phyloP scores from a whole-genome alignment of 2,888 invertebrate genomes.

The Eucera pruinosa region DNA sequence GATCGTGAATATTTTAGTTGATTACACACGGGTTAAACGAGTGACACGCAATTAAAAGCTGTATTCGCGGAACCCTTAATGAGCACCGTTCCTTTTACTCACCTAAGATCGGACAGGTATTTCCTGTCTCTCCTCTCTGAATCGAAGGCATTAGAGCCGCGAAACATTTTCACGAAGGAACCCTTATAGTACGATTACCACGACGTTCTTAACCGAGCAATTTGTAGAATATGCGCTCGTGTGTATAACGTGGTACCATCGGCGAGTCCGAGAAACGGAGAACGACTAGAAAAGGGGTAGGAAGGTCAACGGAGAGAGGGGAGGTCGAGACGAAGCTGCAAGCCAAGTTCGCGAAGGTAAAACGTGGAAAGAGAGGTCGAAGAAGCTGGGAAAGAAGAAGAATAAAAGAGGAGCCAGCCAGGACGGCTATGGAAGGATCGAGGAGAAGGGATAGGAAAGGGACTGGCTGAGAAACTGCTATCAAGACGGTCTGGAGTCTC shows the following conservation, averaged over 20 bases:
- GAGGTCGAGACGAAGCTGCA: constrained; percentile 33
- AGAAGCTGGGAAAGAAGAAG: constrained; percentile 29
- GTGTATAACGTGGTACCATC: constrained; percentile 23
- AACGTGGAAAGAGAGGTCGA: constrained; percentile 50
- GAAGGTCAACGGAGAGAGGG: constrained; percentile 19
- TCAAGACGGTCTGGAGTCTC: constrained; percentile 32
- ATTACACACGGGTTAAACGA: neutral
- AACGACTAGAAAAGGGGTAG: constrained; percentile 11
- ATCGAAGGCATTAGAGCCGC: constrained; percentile 31
- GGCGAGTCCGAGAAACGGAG: constrained; percentile 36
- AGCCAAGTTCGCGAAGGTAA: constrained; percentile 61
- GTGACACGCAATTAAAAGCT: neutral
- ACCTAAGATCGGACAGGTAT: constrained; percentile 21
- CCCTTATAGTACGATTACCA: constrained; percentile 26
- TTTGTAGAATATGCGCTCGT: constrained; percentile 46
- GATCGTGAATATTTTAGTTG: too few relatives aligned
- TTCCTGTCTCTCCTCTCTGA: constrained; percentile 62
- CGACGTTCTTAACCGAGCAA: constrained; percentile 51
- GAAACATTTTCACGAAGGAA: constrained; percentile 24
- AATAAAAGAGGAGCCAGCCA: constrained; percentile 35
- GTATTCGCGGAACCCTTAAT: constrained; percentile 31
- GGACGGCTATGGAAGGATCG: constrained; percentile 23
- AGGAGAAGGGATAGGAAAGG: constrained; percentile 30
- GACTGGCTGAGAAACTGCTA: constrained; percentile 60
- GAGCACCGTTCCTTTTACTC: constrained; percentile 41